Evolutionary conservation across 92 coral and sea anemone species (phyloP).

Genomic region (Epizoanthus scotinus): DNA sequence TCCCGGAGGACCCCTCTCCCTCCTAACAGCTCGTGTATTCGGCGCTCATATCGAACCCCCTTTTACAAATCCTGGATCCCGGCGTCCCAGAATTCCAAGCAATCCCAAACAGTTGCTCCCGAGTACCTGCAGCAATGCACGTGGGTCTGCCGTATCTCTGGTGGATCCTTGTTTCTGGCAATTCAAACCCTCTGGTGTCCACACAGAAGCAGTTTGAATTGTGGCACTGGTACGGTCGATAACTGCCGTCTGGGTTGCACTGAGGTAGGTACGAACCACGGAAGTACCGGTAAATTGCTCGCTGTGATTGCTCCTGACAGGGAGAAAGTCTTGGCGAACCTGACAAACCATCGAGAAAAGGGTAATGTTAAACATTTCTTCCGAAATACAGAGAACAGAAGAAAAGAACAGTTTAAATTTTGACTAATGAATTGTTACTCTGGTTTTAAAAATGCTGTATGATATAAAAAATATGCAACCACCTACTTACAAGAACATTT

Average conservation of each 20-base stretch:
- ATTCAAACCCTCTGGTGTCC: slow-evolving; percentile 63
- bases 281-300: slow-evolving; percentile 58
- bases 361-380: neutral
- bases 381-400: too few relatives aligned
- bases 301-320: slow-evolving; percentile 66
- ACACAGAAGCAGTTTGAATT: slow-evolving; percentile 75
- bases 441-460: too few relatives aligned
- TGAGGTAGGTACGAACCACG: slow-evolving; percentile 71
- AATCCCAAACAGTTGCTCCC: too few relatives aligned
- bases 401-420: too few relatives aligned
- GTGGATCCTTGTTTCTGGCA: slow-evolving; percentile 57
- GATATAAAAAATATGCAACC: too few relatives aligned
- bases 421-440: too few relatives aligned
- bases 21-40: too few relatives aligned
- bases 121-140: slow-evolving; percentile 44
- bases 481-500: too few relatives aligned
- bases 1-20: too few relatives aligned
- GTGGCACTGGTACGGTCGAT: slow-evolving; percentile 80
- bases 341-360: neutral
- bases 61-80: too few relatives aligned
- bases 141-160: slow-evolving; percentile 57
- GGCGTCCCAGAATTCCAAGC: too few relatives aligned
- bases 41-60: too few relatives aligned
- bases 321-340: slow-evolving; percentile 49
- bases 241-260: slow-evolving; percentile 75